phyloP scores from a whole-genome alignment of 2,797 vertebrate species.

The Artibeus lituratus region DNA sequence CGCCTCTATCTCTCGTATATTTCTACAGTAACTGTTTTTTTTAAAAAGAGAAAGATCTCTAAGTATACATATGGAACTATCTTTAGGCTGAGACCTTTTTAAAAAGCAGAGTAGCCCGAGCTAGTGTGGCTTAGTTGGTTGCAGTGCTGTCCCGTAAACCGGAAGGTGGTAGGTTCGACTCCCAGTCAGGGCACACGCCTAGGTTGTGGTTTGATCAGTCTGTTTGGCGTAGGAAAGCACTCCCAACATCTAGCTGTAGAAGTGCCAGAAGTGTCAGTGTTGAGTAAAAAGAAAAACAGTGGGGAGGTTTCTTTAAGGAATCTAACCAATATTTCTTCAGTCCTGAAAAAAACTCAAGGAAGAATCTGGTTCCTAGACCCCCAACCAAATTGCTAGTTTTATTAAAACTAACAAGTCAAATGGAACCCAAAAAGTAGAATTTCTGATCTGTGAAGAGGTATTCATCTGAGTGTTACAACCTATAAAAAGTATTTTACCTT shows the following conservation, averaged over 20 bases:
- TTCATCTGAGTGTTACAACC: background rate
- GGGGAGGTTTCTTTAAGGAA: background rate
- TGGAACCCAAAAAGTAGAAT: background rate
- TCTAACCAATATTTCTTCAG: background rate
- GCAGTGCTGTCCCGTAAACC: background rate
- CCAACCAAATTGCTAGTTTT: background rate
- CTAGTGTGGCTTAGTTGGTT: background rate
- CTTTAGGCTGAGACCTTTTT: background rate
- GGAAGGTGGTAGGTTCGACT: background rate
- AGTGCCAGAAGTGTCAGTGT: background rate
- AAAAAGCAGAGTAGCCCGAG: background rate
- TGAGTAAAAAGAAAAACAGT: background rate
- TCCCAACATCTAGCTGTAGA: background rate
- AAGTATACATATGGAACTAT: background rate
- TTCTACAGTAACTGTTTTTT: too few species aligned
- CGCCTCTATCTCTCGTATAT: too few species aligned
- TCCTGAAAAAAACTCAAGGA: background rate
- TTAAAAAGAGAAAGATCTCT: background rate
- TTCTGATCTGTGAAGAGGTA: background rate
- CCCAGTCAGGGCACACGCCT: background rate
- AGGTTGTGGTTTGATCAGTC: too few species aligned
- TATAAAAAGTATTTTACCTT: slow-evolving; percentile 85
- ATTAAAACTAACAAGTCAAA: slow-evolving; percentile 4
- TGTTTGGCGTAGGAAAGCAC: background rate
- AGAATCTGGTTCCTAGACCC: background rate